A percentile compares a stretch with the other conserved stretches of the same genome.
These are phyloP conservation scores for Dynastes hyllus DNA, from an alignment of 2,888 invertebrate species.

Conservation along the genomic window DNA sequence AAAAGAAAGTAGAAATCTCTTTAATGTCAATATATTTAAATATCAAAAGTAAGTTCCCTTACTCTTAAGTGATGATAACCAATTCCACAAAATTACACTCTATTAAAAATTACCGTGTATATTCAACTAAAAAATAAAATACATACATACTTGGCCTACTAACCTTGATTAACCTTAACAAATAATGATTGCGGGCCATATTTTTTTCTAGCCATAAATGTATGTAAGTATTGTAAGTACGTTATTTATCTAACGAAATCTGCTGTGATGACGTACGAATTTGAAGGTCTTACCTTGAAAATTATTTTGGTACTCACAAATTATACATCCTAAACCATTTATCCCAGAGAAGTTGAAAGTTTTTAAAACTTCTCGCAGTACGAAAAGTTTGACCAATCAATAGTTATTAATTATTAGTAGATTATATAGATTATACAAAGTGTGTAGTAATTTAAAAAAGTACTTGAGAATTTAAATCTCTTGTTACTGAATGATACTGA, in stretches of 20 bases:
- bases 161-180: slow-evolving; percentile 29
- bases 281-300: slow-evolving; percentile 24
- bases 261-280: slow-evolving; percentile 10
- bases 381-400: no score
- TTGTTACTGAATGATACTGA: no score
- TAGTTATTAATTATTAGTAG: no score
- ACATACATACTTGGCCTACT: slow-evolving; percentile 15
- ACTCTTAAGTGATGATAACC: background rate
- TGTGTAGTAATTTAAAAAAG: no score
- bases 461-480: no score
- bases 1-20: no score
- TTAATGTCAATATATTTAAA: background rate
- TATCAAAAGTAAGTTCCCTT: background rate
- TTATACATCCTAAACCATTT: background rate
- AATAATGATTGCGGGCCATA: slow-evolving; percentile 4
- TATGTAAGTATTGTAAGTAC: background rate
- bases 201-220: slow-evolving; percentile 16
- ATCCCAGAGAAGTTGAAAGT: no score
- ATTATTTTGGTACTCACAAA: slow-evolving; percentile 7
- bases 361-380: no score
- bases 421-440: no score
- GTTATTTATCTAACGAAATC: slow-evolving; percentile 26
- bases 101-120: background rate
- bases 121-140: background rate
- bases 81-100: background rate